These are phyloP conservation scores for Paraescarpia echinospica DNA, from an alignment of 1,140 invertebrate species.

Conservation along the genomic window DNA sequence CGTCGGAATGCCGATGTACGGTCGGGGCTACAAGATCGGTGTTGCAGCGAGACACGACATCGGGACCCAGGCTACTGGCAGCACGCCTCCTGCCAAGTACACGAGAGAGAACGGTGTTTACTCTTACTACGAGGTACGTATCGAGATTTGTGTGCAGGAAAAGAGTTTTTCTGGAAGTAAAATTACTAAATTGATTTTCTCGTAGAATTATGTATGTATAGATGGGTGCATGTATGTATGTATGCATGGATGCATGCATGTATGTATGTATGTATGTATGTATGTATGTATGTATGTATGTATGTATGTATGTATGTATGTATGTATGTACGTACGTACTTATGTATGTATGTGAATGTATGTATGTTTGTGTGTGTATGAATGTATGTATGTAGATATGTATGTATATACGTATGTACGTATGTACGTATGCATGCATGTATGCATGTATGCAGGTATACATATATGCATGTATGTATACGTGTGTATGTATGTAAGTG, in stretches of 20 bases:
- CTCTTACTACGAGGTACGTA: conserved; percentile 80
- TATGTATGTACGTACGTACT: too few species aligned
- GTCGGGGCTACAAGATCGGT: conserved; percentile 76
- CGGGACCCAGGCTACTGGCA: conserved; percentile 73
- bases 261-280: too few species aligned
- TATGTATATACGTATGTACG: too few species aligned
- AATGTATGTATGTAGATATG: too few species aligned
- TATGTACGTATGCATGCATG: too few species aligned
- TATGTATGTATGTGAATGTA: conserved; percentile 60
- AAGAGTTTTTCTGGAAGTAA: conserved; percentile 48
- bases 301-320: too few species aligned
- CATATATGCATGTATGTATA: too few species aligned
- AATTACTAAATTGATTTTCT: conserved; percentile 17
- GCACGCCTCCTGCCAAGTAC: conserved; percentile 75
- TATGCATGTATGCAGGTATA: too few species aligned
- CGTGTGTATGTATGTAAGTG: too few species aligned
- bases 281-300: too few species aligned
- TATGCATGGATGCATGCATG: too few species aligned
- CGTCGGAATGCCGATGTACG: conserved; percentile 83
- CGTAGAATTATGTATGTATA: not conserved
- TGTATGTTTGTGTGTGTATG: too few species aligned
- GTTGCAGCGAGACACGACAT: conserved; percentile 78
- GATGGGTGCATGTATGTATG: conserved; percentile 54
- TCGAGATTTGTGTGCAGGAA: not conserved
- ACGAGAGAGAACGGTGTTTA: conserved; percentile 88